Conservation (phyloP, 2,888 invertebrate species). For the Drosophila mayaguana region DNA sequence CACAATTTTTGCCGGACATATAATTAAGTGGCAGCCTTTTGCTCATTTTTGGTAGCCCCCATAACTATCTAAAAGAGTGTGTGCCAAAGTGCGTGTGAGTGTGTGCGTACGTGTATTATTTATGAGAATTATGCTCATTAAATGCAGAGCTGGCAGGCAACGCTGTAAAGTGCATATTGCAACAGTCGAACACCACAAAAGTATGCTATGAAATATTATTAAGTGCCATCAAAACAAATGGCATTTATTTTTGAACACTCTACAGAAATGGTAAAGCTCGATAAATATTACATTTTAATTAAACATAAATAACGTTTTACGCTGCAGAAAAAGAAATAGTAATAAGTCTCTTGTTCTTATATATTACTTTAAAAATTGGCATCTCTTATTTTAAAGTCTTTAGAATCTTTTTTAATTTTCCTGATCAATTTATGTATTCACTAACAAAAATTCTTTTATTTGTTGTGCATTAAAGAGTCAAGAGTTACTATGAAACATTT, state of each 20-base stretch:
- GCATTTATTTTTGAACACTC: slow-evolving; percentile 30
- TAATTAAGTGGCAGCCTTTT: slow-evolving; percentile 50
- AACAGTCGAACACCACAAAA: slow-evolving; percentile 37
- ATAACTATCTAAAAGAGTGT: slow-evolving; percentile 7
- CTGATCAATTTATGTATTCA: neutral
- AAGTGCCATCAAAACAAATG: slow-evolving; percentile 15
- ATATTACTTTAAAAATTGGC: too few species aligned
- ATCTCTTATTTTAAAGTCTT: too few species aligned
- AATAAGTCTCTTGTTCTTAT: neutral
- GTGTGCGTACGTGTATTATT: slow-evolving; percentile 54
- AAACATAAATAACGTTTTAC: neutral
- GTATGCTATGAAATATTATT: slow-evolving; percentile 28
- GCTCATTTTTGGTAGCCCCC: slow-evolving; percentile 27
- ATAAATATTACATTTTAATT: neutral
- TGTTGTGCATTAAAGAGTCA: slow-evolving; percentile 20
- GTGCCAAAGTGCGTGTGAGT: neutral
- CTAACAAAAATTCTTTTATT: slow-evolving; percentile 1
- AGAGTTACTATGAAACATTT: slow-evolving; percentile 24
- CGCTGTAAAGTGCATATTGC: slow-evolving; percentile 43
- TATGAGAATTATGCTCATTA: slow-evolving; percentile 66
- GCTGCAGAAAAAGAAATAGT: neutral
- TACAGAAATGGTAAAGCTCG: neutral
- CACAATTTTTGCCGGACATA: slow-evolving; percentile 16
- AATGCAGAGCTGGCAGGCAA: slow-evolving; percentile 45
- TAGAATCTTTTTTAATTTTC: neutral